phyloP scores from a whole-genome alignment of 2,888 invertebrate species.

The Oxytorus armatus region DNA sequence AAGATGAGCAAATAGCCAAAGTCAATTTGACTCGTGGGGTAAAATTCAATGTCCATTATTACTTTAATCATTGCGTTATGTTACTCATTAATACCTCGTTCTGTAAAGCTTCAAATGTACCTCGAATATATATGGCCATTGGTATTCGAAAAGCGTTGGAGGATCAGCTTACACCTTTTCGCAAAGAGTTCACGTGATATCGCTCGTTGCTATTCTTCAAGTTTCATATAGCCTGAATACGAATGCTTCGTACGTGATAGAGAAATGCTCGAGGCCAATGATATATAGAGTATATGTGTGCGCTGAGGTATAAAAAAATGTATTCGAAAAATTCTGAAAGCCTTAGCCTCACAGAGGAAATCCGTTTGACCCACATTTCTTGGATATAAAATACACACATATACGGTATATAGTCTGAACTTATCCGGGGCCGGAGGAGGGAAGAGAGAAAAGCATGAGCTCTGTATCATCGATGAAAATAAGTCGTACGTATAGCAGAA shows the following conservation, averaged over 20 bases:
- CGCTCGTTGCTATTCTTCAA: conserved; percentile 4
- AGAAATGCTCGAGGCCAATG: conserved; percentile 50
- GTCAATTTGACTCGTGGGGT: no score
- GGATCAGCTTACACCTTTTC: conserved; percentile 52
- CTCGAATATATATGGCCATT: conserved; percentile 9
- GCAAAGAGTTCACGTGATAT: conserved; percentile 61
- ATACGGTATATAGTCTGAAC: conserved; percentile 8
- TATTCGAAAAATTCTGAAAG: conserved; percentile 67
- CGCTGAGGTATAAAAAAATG: conserved; percentile 27
- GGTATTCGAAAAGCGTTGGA: conserved; percentile 29
- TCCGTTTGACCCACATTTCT: conserved; percentile 74
- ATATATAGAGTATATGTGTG: conserved; percentile 11
- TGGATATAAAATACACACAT: conserved; percentile 45
- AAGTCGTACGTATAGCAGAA: conserved; percentile 19
- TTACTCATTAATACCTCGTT: conserved; percentile 13
- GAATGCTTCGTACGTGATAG: conserved; percentile 51
- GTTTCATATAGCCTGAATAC: conserved; percentile 52
- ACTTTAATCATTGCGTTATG: no score
- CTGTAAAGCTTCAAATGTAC: not conserved
- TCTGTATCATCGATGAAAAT: conserved; percentile 43
- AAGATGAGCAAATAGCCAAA: no score
- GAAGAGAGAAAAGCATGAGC: conserved; percentile 1
- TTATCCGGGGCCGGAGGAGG: conserved; percentile 19
- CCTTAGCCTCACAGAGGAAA: conserved; percentile 72
- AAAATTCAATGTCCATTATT: no score